phyloP scores from a whole-genome alignment of 1,140 invertebrate species.

The Leptopilina boulardi region DNA sequence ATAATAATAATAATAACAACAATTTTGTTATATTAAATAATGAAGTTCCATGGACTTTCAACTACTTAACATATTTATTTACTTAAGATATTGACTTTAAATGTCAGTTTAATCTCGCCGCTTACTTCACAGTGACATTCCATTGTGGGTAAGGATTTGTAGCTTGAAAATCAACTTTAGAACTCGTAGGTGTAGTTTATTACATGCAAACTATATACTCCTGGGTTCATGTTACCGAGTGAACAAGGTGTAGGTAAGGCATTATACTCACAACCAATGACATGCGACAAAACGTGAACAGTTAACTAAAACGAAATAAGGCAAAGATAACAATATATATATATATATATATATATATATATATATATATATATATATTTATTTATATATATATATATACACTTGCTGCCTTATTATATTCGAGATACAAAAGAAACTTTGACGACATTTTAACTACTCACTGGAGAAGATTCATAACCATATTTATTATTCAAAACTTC shows the following conservation, averaged over 20 bases:
- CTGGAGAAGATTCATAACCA: background rate
- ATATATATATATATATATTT: no score
- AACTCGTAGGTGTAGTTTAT: constrained; percentile 29
- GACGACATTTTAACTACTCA: constrained; percentile 14
- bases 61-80: background rate
- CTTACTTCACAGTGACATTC: constrained; percentile 16
- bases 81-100: background rate
- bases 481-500: background rate
- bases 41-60: background rate
- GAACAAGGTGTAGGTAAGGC: constrained; percentile 49
- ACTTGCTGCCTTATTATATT: constrained; percentile 2
- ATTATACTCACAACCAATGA: constrained; percentile 66
- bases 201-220: constrained; percentile 36
- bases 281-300: constrained; percentile 65
- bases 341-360: no score
- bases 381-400: no score
- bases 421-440: background rate
- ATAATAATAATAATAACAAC: background rate
- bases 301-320: constrained; percentile 51
- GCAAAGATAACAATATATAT: background rate
- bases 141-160: background rate
- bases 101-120: background rate
- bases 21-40: background rate
- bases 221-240: constrained; percentile 51
- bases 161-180: constrained; percentile 12